Conservation (phyloP, 2,113 vertebrate species). For the Sciurus niger region DNA sequence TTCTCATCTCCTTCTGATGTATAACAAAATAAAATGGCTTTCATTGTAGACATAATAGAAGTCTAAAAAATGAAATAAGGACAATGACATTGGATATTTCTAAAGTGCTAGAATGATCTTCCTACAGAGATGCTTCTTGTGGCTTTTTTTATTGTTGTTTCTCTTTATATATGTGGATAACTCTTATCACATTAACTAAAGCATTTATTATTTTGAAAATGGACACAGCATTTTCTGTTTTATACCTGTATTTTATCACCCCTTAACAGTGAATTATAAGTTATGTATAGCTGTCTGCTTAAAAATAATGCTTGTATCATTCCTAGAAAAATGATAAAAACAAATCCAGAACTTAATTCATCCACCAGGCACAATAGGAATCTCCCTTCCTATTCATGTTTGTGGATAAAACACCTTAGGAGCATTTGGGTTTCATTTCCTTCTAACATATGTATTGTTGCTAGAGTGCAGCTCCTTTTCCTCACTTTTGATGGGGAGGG, state of each 20-base stretch:
- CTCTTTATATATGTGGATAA: background rate
- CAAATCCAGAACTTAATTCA: slow-evolving; percentile 15
- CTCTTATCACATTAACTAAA: slow-evolving; percentile 48
- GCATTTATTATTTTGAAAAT: slow-evolving; percentile 40
- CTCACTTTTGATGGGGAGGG: background rate
- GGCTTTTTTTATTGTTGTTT: background rate
- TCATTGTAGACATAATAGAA: slow-evolving; percentile 67
- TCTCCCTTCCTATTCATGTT: background rate
- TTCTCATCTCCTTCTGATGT: slow-evolving; percentile 69
- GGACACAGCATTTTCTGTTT: background rate
- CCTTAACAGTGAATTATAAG: slow-evolving; percentile 6
- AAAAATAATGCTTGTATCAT: slow-evolving; percentile 23
- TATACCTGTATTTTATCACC: background rate
- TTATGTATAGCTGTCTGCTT: background rate
- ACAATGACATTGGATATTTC: slow-evolving; percentile 52
- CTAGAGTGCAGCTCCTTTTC: background rate
- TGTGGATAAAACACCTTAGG: background rate
- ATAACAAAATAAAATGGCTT: slow-evolving; percentile 73
- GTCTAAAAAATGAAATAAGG: slow-evolving; percentile 49
- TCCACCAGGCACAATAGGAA: background rate
- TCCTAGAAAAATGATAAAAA: background rate
- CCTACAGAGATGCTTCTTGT: background rate
- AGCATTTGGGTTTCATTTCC: background rate
- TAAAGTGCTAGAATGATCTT: slow-evolving; percentile 35
- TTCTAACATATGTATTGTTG: slow-evolving; percentile 38